Percentiles rank a stretch among this genome's conserved stretches.
Conservation (phyloP, 2,113 vertebrate species). For the Psephotus haematonotus region DNA sequence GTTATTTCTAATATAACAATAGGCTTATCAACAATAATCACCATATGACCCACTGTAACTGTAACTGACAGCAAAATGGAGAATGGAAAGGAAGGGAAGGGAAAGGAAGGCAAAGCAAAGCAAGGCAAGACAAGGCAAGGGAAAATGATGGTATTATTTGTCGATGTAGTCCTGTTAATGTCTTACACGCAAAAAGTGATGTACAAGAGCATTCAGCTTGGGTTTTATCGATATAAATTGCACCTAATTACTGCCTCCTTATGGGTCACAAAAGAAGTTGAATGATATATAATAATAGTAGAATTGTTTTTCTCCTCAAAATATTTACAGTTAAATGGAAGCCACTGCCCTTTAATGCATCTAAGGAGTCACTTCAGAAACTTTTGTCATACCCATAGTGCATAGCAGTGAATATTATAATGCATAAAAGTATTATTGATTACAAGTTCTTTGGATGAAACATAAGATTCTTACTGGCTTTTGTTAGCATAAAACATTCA, state of each 20-base stretch:
- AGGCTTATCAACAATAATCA: not conserved
- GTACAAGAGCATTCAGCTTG: not conserved
- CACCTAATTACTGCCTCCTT: not conserved
- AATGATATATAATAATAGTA: not conserved
- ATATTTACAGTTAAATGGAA: not conserved
- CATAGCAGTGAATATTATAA: not conserved
- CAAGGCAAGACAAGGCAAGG: not conserved
- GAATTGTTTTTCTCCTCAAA: not conserved
- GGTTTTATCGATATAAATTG: not conserved
- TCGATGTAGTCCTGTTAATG: not conserved
- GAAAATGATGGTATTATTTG: not conserved
- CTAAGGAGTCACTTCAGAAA: not conserved
- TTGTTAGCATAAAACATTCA: not conserved
- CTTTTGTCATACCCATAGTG: not conserved
- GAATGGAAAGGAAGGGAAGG: not conserved
- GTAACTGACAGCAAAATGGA: not conserved
- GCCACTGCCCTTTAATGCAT: not conserved
- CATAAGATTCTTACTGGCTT: not conserved
- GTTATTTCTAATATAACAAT: not conserved
- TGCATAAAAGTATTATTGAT: not conserved
- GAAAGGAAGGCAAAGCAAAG: not conserved
- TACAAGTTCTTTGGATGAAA: not conserved
- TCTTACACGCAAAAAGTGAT: not conserved
- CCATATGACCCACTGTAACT: not conserved
- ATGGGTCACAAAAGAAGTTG: not conserved